Base-by-base conservation (phyloP, 2,888 invertebrate species). In the Drosophila atroscutellata region DNA sequence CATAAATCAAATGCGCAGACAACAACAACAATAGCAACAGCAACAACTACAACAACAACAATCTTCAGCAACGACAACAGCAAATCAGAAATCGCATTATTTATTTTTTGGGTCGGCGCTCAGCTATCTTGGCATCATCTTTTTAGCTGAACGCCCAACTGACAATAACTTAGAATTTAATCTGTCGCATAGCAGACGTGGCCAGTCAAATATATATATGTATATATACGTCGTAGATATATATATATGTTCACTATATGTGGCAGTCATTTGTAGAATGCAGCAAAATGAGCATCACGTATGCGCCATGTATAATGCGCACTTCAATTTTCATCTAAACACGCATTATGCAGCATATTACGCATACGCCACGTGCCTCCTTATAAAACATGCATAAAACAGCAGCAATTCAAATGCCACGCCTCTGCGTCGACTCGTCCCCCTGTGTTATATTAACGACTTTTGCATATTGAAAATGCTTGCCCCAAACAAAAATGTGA, bases 341-440 rank as follows among this genome's bases (percentile, higher is more conserved):
- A 88, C 89, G 90, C 89, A 86, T 86, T 90, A 90, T 88, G 90
- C 83, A 75, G 86, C 88, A 85, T 70, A 83, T 87, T 89, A 85
- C 85, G 89, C 88, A 89, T 84, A 86, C 78, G 81, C 75, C 75
- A 72, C 71, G 84, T 75, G 67, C 55, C n/a, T n/a, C 20, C 32
- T 11, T 15, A 64, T 47, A 56, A 20, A 18, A 37, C 52, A 69
- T 65, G 39, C 73, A 70, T 77, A 70, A 78, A 65, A 65, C 70
- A 85, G 58, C 47, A 66, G 77, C 72, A 80, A 70, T 86, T 77
- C 69, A 86, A 83, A 71, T 76, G 77, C 63, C 73, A 57, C 58
- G 58, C 69, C 67, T 34, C 57, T 37, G 37, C 66, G 55, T 39
- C 68, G 32, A 9, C 18, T 49, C 34, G 34, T 26, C 39, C n/a